Conservation (phyloP, 2,113 vertebrate species). For the Rhizomys pruinosus region DNA sequence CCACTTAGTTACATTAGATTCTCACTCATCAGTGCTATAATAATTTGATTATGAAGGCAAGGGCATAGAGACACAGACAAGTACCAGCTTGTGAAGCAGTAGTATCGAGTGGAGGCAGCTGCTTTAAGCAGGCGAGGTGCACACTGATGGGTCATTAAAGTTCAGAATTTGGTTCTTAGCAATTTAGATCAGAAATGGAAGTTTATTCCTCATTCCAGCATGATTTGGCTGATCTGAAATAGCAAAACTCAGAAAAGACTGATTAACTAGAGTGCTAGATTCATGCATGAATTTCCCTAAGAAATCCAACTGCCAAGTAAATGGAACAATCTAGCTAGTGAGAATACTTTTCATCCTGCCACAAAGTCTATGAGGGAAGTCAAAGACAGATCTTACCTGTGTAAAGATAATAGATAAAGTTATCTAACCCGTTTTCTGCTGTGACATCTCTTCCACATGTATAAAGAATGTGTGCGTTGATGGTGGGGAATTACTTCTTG, state of each 20-base stretch:
- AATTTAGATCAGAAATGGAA: slow-evolving; percentile 15
- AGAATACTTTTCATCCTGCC: neutral
- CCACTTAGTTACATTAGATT: slow-evolving; percentile 45
- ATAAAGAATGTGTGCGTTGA: neutral
- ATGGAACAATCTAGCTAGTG: neutral
- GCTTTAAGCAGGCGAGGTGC: neutral
- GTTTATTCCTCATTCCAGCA: neutral
- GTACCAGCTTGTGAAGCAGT: neutral
- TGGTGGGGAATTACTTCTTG: neutral
- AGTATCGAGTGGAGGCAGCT: neutral
- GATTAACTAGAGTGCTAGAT: neutral
- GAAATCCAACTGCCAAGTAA: slow-evolving; percentile 32
- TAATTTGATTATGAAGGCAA: slow-evolving; percentile 27
- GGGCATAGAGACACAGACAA: neutral
- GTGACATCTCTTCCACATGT: neutral
- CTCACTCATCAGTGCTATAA: neutral
- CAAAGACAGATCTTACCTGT: neutral
- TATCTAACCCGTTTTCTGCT: neutral
- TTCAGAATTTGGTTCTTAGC: slow-evolving; percentile 30
- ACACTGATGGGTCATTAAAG: neutral
- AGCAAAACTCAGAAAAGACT: slow-evolving; percentile 29
- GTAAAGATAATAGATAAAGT: neutral
- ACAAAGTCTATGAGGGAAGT: neutral
- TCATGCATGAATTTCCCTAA: slow-evolving; percentile 19
- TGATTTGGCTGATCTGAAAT: neutral